Evolutionary conservation across 2,888 invertebrate genomes (phyloP).

Genomic region (Tipula helvola): DNA sequence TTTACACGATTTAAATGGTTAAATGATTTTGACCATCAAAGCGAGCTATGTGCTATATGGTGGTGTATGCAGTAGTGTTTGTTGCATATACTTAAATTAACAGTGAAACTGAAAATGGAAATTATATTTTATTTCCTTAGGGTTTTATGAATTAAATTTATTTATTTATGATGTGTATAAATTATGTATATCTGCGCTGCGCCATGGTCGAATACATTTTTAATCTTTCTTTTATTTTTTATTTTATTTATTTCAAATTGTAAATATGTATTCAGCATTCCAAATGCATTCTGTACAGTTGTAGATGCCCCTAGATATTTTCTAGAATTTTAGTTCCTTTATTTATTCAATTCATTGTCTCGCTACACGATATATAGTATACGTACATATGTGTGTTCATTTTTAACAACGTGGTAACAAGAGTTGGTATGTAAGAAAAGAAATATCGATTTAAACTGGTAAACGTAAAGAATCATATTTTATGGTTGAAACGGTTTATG

Average conservation of each 20-base stretch:
- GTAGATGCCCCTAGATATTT: background rate
- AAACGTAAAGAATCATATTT: background rate
- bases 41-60: background rate
- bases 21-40: background rate
- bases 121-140: background rate
- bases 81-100: background rate
- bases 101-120: background rate
- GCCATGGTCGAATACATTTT: background rate
- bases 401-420: background rate
- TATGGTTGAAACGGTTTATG: background rate
- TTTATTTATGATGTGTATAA: background rate
- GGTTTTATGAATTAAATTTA: background rate
- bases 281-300: background rate
- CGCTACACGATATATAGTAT: background rate
- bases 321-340: background rate
- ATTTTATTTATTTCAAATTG: background rate
- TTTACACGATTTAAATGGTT: background rate
- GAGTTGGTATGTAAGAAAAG: background rate
- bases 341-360: background rate
- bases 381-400: background rate
- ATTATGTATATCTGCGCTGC: background rate
- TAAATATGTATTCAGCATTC: background rate
- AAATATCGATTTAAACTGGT: background rate
- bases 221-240: background rate
- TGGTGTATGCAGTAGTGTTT: background rate